Evolutionary conservation across 2,888 invertebrate species (phyloP), one percentile per base, ranked within the genome.

Genomic region (Drosophila greeni): DNA sequence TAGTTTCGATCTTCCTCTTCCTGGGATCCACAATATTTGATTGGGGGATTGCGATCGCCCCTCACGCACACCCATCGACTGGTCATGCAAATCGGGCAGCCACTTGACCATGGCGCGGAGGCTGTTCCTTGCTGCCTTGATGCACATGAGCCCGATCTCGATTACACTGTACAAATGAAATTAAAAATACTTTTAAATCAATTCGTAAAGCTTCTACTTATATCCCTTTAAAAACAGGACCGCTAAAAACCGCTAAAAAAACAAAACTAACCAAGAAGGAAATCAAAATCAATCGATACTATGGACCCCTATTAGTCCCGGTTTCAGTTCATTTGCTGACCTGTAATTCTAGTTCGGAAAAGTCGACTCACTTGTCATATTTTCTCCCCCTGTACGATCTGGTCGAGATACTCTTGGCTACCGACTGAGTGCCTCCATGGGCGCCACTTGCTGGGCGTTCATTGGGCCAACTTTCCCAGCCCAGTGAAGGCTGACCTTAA

Each of bases 51-150:
- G 45, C 45, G 61, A 66, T 62, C 60, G 68, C 62, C 54, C 62
- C 54, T 57, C 74, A 84, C 81, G 83, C 85, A 80, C 72, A 80
- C 72, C 83, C 70, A 70, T 66, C 74, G 52, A 80, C 74, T 81
- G 77, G 75, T 80, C 84, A 80, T 83, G 80, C 80, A 80, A 85
- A 80, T 81, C 82, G 76, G 70, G 74, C 60, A 52, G 78, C 67
- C 81, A 57, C 75, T 76, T 70, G 70, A 73, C 56, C 70, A 71
- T 51, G 60, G 23, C 45, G 26, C 14, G 48, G 26, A 11, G 48
- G 20, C 33, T 24, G 43, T 45, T 71, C 65, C 54, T 64, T 55
- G 40, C 37, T 54, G 31, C 37, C 37, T n/a, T n/a, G n/a, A n/a
- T 54, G 31, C 37, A 45, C 59, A 47, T 37, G 51, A 52, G 45